phyloP scores from a whole-genome alignment of 1,140 invertebrate species.

The Drosophila cardini region DNA sequence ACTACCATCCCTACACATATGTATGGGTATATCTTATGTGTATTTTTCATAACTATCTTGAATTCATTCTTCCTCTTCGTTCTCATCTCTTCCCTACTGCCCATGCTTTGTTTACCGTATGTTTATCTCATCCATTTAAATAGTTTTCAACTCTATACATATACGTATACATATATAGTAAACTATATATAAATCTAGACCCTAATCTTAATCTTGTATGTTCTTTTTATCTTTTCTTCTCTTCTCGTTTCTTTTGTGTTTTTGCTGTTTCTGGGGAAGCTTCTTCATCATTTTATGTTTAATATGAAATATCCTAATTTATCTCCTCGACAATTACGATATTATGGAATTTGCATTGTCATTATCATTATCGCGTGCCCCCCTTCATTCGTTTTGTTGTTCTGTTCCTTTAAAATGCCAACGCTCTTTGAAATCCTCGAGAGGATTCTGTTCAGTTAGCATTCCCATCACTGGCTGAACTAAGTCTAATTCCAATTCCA shows the following conservation, averaged over 20 bases:
- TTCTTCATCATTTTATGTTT: slow-evolving; percentile 2
- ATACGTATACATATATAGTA: slow-evolving; percentile 14
- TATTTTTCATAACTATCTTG: not conserved
- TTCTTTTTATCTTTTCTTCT: slow-evolving; percentile 15
- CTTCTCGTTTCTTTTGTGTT: not conserved
- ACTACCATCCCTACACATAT: slow-evolving; percentile 26
- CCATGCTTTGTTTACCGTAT: not conserved
- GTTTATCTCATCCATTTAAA: slow-evolving; percentile 32
- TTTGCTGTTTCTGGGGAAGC: not conserved
- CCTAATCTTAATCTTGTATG: slow-evolving; percentile 21
- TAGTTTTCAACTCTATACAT: slow-evolving; percentile 48
- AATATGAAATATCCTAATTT: slow-evolving; percentile 8
- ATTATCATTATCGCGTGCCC: slow-evolving; percentile 4
- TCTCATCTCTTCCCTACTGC: slow-evolving; percentile 27
- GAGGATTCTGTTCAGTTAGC: slow-evolving; percentile 25
- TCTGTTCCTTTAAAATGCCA: slow-evolving; percentile 29
- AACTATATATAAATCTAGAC: slow-evolving; percentile 14
- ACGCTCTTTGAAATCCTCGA: slow-evolving; percentile 12
- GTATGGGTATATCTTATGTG: slow-evolving; percentile 6
- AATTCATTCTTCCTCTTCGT: not conserved
- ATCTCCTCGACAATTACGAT: slow-evolving; percentile 7
- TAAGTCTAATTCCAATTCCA: slow-evolving; percentile 29
- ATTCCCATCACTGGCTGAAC: slow-evolving; percentile 40
- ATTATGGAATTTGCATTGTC: slow-evolving; percentile 28
- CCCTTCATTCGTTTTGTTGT: not conserved